Evolutionary conservation across 2,797 vertebrate genomes (phyloP).

Genomic region (Poliocrania exsul): DNA sequence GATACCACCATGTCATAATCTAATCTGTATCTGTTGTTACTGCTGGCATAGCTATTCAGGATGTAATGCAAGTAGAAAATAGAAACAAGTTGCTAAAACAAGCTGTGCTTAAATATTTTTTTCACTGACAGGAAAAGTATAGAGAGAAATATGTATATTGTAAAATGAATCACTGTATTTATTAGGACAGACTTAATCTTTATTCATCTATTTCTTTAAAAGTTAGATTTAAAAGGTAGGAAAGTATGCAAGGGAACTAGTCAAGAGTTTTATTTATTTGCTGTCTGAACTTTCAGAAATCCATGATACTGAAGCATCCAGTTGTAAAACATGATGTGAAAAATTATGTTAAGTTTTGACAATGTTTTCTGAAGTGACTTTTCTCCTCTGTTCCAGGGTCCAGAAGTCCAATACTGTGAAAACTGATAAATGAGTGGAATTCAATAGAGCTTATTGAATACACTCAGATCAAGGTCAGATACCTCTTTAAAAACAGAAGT

Average conservation of each 20-base stretch:
- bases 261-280: neutral
- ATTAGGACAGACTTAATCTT: neutral
- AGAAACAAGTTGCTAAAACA: constrained; percentile 28
- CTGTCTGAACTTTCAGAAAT: neutral
- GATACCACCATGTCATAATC: neutral
- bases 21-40: neutral
- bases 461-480: neutral
- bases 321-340: neutral
- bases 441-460: neutral
- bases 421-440: neutral
- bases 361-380: neutral
- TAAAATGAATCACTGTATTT: neutral
- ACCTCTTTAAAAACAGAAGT: neutral
- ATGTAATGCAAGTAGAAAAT: constrained; percentile 7
- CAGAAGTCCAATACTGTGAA: neutral
- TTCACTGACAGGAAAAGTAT: neutral
- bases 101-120: neutral
- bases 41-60: neutral
- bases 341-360: neutral
- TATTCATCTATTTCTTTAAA: neutral
- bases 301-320: neutral
- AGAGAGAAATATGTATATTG: neutral
- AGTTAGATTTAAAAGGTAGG: neutral
- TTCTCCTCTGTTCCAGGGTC: neutral
- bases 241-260: neutral